These are phyloP conservation scores for Gallinago jamesoni DNA, from an alignment of 2,113 vertebrate genomes.

Conservation along the genomic window DNA sequence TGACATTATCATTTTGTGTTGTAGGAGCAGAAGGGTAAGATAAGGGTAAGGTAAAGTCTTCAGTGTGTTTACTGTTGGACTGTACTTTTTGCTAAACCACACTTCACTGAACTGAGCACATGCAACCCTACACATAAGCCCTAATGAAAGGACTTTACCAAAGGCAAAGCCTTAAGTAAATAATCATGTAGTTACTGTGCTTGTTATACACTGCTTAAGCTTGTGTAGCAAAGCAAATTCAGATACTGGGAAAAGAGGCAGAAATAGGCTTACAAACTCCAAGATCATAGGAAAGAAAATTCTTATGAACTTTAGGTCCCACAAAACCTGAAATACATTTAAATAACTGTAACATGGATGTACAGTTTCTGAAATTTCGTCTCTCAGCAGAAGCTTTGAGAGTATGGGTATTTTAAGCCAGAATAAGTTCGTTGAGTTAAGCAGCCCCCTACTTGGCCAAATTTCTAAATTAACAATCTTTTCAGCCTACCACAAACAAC, in stretches of 20 bases:
- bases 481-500: background rate
- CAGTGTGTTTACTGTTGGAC: background rate
- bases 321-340: background rate
- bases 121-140: background rate
- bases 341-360: background rate
- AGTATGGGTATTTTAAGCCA: background rate
- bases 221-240: slow-evolving; percentile 10
- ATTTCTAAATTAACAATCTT: background rate
- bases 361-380: background rate
- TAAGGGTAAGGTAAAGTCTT: background rate
- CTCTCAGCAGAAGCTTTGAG: background rate
- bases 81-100: background rate
- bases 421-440: background rate
- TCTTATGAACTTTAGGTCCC: background rate
- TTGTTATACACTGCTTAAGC: background rate
- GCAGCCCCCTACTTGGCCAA: background rate
- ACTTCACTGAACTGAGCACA: background rate
- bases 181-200: background rate
- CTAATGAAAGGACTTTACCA: background rate
- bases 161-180: slow-evolving; percentile 45
- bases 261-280: background rate
- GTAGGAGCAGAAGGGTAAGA: background rate
- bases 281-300: background rate
- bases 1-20: background rate
- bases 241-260: background rate